Base-by-base conservation (phyloP, 2,113 vertebrate species). In the Micromys minutus region DNA sequence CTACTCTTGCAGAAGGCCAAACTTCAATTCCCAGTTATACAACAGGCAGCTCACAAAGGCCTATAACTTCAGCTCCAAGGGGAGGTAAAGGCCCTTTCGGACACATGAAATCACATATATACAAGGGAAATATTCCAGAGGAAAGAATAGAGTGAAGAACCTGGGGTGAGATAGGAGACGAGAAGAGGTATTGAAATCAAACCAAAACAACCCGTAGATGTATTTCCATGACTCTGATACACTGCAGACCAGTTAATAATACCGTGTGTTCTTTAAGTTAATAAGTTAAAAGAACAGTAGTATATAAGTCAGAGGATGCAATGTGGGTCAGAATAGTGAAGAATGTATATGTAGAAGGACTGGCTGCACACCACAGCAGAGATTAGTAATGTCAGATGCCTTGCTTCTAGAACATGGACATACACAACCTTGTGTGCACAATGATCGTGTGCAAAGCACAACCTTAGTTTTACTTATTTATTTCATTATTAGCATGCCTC, bases 141-240 rank as follows among this genome's bases (percentile, higher is more conserved):
- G 52, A 6, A 89, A 69, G 42, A 85, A 52, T 26, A 57, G 34
- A 87, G 9, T 42, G 22, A 90, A 42, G 77, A 61, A 55, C 57
- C 50, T 69, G 3, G 2, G 9, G 52, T 7, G 1, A 17, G 5
- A 0, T 11, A 0, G 4, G 55, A 79, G 45, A 61, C 5, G 86
- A 39, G 74, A 39, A 39, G 26, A 50, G 4, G 10, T 77, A 71
- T 17, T 26, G 5, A 3, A 17, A 31, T 7, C 8, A 75, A 65
- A 47, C 5, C 19, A 72, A 72, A 72, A 22, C n/a, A 36, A 50
- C 1, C 1, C 1, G 21, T 42, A 42, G 29, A 12, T 6, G 26
- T 5, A 76, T 39, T 74, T 57, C 39, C 1, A 42, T 76, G 26
- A 52, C 65, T 22, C 1, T 50, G 34, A 7, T 71, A 42, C 17